A percentile compares a stretch with the other conserved stretches of the same genome.
phyloP scores from a whole-genome alignment of 2,797 vertebrate genomes.

The Danio choprae region DNA sequence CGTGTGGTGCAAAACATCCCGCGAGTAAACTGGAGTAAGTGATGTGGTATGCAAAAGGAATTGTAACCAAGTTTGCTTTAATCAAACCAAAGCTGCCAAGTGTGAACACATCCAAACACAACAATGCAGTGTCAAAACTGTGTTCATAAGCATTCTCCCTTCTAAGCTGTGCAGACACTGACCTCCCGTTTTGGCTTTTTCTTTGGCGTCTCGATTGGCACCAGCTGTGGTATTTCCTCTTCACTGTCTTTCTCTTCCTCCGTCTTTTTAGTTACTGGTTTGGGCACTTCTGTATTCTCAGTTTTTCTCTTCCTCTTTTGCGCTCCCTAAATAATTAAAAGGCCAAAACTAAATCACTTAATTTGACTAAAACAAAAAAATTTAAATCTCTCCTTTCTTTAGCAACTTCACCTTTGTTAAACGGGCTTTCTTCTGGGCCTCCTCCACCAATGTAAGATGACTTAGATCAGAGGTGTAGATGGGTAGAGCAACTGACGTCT shows the following conservation, averaged over 20 bases:
- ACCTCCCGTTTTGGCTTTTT: slow-evolving; percentile 78
- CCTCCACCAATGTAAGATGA: slow-evolving; percentile 67
- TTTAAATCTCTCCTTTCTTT: neutral
- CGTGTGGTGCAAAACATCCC: no score
- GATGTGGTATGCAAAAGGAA: no score
- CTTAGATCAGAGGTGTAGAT: slow-evolving; percentile 84
- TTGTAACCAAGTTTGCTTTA: no score
- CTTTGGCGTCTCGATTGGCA: slow-evolving; percentile 71
- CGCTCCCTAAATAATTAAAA: slow-evolving; percentile 50
- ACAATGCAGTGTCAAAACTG: neutral
- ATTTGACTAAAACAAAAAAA: neutral
- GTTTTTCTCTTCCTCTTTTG: slow-evolving; percentile 46
- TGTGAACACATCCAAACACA: neutral
- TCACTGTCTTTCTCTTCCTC: slow-evolving; percentile 24
- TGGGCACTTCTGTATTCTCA: neutral
- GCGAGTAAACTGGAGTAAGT: no score
- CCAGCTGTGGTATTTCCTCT: slow-evolving; percentile 77
- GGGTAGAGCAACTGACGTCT: slow-evolving; percentile 86
- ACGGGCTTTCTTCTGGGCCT: slow-evolving; percentile 13
- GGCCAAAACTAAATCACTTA: neutral
- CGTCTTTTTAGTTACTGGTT: neutral
- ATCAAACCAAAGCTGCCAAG: no score
- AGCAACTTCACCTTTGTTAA: slow-evolving; percentile 59
- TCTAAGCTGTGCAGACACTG: slow-evolving; percentile 18
- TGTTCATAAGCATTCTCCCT: neutral